Evolutionary conservation across 2,888 invertebrate species (phyloP).

Genomic region (Crematogaster levior): DNA sequence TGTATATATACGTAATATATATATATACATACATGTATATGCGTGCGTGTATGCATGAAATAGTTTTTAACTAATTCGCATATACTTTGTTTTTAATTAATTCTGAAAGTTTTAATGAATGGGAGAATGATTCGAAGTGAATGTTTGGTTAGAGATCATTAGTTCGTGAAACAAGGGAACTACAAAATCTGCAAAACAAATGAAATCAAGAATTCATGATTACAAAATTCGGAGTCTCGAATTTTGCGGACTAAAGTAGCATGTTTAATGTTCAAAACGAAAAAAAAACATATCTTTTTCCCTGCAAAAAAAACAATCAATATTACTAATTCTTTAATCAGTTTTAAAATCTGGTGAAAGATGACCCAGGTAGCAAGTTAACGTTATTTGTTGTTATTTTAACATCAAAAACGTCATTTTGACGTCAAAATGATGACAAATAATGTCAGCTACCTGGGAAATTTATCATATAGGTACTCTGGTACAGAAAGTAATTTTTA

Average conservation of each 20-base stretch:
- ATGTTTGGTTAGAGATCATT: conserved; percentile 24
- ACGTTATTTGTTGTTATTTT: too few species aligned
- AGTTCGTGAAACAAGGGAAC: neutral
- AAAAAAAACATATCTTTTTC: neutral
- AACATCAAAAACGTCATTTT: too few species aligned
- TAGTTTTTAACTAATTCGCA: conserved; percentile 32
- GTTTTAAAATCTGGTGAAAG: neutral
- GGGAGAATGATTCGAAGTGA: neutral
- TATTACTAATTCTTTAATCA: neutral
- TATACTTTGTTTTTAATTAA: conserved; percentile 64
- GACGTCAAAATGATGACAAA: too few species aligned
- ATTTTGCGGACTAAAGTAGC: neutral
- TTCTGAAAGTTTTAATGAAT: conserved; percentile 44
- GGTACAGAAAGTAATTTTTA: neutral
- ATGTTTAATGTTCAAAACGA: neutral
- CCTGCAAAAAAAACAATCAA: neutral
- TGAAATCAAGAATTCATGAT: neutral
- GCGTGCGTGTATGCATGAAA: neutral
- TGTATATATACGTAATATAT: too few species aligned
- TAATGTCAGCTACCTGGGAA: too few species aligned
- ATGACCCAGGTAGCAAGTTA: too few species aligned
- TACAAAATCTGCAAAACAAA: conserved; percentile 15
- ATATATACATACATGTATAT: too few species aligned
- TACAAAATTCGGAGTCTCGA: conserved; percentile 2
- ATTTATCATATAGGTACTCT: neutral